Conservation (phyloP, 2,113 vertebrate genomes). For the Colius striatus region DNA sequence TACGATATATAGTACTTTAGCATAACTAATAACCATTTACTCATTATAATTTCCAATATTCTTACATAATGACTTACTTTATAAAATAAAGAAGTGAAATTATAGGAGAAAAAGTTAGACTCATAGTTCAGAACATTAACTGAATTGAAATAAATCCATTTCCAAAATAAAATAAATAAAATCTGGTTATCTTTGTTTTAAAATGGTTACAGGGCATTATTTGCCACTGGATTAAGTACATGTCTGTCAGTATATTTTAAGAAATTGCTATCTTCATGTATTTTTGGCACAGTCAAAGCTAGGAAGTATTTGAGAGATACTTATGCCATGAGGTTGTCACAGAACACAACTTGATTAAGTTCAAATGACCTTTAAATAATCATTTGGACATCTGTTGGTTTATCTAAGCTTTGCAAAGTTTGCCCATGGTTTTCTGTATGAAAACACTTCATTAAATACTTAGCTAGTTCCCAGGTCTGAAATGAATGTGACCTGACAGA, state of each 20-base stretch:
- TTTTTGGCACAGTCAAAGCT: neutral
- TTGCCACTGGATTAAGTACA: neutral
- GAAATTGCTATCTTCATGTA: neutral
- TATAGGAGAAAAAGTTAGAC: neutral
- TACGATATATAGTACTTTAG: neutral
- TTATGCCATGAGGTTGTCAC: neutral
- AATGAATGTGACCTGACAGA: neutral
- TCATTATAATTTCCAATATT: neutral
- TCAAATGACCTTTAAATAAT: slow-evolving; percentile 40
- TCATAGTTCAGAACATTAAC: neutral
- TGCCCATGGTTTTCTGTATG: neutral
- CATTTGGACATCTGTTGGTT: slow-evolving; percentile 6
- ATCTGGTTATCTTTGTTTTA: neutral
- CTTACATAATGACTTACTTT: neutral
- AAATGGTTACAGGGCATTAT: neutral
- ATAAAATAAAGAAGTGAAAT: neutral
- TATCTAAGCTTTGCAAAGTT: slow-evolving; percentile 7
- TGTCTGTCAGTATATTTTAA: neutral
- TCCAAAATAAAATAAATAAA: neutral
- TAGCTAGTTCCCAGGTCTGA: neutral
- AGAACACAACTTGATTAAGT: neutral
- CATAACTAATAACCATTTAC: neutral
- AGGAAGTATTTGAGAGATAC: neutral
- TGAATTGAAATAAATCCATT: neutral
- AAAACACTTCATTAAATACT: slow-evolving; percentile 23